Base-by-base conservation (phyloP, 1,140 invertebrate species). In the Drosophila baimaii region DNA sequence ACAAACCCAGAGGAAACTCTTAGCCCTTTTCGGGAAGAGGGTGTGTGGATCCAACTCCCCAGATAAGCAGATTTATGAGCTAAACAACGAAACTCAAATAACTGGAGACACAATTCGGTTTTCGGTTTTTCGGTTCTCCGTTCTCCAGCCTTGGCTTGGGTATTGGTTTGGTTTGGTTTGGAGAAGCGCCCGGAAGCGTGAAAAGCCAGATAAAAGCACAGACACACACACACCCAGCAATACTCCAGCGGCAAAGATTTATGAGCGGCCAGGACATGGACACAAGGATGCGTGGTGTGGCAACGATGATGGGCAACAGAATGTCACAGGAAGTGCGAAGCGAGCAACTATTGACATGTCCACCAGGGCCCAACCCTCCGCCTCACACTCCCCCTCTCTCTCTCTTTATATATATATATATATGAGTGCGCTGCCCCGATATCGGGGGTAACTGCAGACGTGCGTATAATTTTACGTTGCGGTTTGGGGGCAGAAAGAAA, bases 1-100 rank as follows among this genome's bases (percentile, higher is more conserved):
- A 51, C 47, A 63, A 70, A 70, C 3, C 27, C 31, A 15, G 63
- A 23, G 39, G 51, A 46, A 84, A 55, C 43, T 81, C 72, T 56
- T 51, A 79, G 78, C 75, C 82, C 81, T 77, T 83, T 74, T 63
- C 29, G 21, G 12, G 0, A 49, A 47, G 4, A 13, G 44, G 59
- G 37, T 23, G 54, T 49, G 63, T 39, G 69, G 79, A 72, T 72
- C 66, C 84, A 52, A 77, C 68, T 80, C 51, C 49, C 64, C 84
- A 88, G 83, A 88, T 88, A 88, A 88, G 83, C 83, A 88, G 83
- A 88, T 88, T 88, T 89, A 88, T 88, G 83, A 88, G 83, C 83
- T 88, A 83, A 89, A 88, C 83, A 89, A 79, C 83, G 86, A 88
- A 77, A 88, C 84, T 89, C 66, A 83, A 89, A 88, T 88, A 88